Percentiles rank a stretch among this genome's conserved stretches.
Conservation (phyloP, 2,113 vertebrate species). For the Oenanthe oenanthe region DNA sequence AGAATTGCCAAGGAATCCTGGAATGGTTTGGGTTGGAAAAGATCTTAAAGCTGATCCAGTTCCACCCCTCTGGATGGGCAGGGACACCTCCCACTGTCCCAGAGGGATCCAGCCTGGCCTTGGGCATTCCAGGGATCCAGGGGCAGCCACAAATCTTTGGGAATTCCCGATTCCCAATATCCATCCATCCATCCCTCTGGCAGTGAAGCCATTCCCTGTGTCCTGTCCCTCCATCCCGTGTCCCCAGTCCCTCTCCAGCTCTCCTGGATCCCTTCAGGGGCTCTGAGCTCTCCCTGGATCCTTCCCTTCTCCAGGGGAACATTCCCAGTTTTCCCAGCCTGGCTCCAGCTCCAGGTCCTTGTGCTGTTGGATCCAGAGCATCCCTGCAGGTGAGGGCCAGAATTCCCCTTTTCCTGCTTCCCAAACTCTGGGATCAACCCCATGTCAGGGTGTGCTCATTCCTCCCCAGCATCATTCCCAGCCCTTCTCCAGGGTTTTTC, state of each 20-base stretch:
- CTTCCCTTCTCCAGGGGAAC: not conserved
- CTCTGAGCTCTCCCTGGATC: no score
- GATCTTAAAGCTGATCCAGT: not conserved
- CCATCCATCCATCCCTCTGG: no score
- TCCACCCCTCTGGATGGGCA: not conserved
- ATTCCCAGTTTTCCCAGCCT: not conserved
- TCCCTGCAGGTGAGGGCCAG: not conserved
- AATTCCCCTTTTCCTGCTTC: not conserved
- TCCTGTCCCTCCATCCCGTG: no score
- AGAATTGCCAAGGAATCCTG: not conserved
- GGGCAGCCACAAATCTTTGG: not conserved
- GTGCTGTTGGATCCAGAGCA: not conserved
- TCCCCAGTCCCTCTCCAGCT: no score
- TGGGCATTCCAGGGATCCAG: not conserved
- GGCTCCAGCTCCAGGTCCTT: no score
- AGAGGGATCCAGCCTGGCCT: rapidly evolving
- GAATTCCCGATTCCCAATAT: no score
- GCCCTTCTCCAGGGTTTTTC: not conserved
- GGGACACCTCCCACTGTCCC: not conserved
- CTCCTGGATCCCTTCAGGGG: no score
- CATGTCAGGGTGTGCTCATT: rapidly evolving
- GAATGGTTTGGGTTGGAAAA: not conserved
- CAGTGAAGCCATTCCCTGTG: no score
- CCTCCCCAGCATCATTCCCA: not conserved
- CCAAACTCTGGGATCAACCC: not conserved